Evolutionary conservation across 2,113 vertebrate genomes (phyloP), one percentile per base, ranked within the genome.

Genomic region (Coregonus clupeaformis): DNA sequence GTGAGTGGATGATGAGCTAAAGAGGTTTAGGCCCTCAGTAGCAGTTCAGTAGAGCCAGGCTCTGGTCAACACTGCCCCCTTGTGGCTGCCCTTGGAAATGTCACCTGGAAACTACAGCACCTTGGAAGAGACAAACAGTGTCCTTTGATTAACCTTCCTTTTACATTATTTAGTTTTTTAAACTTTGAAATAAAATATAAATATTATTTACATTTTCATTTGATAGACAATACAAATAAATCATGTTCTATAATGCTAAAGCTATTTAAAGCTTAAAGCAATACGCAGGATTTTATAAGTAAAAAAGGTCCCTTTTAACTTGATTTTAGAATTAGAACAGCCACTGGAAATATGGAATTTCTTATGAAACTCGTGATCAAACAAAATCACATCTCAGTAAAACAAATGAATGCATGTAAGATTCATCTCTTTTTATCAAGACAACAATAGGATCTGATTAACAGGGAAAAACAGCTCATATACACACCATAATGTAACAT

Each of bases 31-130:
- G 29, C 64, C 60, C 16, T 73, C 67, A 79, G 75, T 49, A 18
- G 4, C 3, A 24, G 16, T 30, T 9, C 20, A 52, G 14, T 20
- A 52, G 45, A 63, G 6, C 20, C 25, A 68, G 6, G 42, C 29
- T 25, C 32, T 69, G 45, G 68, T 25, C 84, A 89, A 90, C 80
- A 84, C 86, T 86, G 89, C 90, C 92, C 81, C 74, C 90, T 85
- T 78, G 81, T 83, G 91, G 88, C 12, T 5, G 2, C n/a, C 25
- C 13, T 22, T 18, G 72, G 70, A 63, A 70, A 36, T 30, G 14
- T 66, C 27, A 66, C 12, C 36, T 11, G 32, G 14, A 66, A 66
- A 18, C 14, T 11, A 30, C 9, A 0, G 49, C 49, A 52, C 49
- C 49, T 52, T 18, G 12, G 49, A 52, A 42, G 7, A 60, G 57